Evolutionary conservation across 2,113 vertebrate genomes (phyloP).

Genomic region (Prochilodus magdalenae): DNA sequence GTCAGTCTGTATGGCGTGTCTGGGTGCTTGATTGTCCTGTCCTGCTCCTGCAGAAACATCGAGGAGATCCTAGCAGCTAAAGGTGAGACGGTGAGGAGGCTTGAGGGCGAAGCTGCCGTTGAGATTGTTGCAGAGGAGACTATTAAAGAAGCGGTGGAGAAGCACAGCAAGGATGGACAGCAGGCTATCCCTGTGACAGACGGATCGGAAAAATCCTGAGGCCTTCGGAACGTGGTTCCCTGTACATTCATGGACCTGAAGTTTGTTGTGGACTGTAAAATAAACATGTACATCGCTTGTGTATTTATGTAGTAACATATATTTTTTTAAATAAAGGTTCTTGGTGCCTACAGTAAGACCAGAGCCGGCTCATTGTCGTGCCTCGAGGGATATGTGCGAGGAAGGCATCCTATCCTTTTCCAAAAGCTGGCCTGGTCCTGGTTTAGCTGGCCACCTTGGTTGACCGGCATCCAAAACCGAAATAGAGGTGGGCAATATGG

Average conservation of each 20-base stretch:
- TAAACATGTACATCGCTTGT: background rate
- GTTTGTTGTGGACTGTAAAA: background rate
- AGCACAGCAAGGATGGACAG: conserved; percentile 39
- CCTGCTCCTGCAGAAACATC: conserved; percentile 85
- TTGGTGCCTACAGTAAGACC: too few species aligned
- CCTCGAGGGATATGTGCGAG: too few species aligned
- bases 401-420: too few species aligned
- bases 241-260: background rate
- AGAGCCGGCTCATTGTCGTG: too few species aligned
- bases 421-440: too few species aligned
- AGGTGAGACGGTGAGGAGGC: conserved; percentile 85
- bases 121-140: conserved; percentile 79
- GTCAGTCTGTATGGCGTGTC: background rate
- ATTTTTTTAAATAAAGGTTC: too few species aligned
- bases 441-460: too few species aligned
- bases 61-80: conserved; percentile 94
- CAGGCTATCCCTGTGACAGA: conserved; percentile 14
- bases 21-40: too few species aligned
- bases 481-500: too few species aligned
- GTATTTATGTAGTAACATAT: too few species aligned
- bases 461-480: too few species aligned
- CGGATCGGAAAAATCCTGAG: conserved; percentile 56
- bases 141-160: conserved; percentile 40
- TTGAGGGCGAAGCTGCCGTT: conserved; percentile 77
- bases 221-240: background rate